Evolutionary conservation across 2,797 vertebrate genomes (phyloP), one percentile per base, ranked within the genome.

Genomic region (Tympanoctomys barrerae): DNA sequence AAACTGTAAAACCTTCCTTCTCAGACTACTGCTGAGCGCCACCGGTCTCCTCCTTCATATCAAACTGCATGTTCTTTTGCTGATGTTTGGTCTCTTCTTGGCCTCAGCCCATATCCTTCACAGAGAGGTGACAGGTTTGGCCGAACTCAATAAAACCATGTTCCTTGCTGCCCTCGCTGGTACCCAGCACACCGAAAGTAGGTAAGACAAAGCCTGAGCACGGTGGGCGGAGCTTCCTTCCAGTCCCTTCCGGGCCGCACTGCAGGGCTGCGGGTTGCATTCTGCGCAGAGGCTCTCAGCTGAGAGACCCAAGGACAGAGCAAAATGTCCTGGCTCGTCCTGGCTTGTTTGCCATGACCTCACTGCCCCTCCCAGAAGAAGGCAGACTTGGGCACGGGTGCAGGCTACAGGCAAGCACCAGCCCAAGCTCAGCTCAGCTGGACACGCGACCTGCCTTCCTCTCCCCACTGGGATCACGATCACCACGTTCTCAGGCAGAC

Each of bases 171-270:
- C 24, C 3, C 12, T 28, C 21, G 5, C 1, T 80, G 54, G 64
- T 28, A 1, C 4, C 31, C 8, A 71, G 49, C 7, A n/a, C 42
- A 36, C 33, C 42, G 5, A 75, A 52, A 54, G 42, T 31, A 77
- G 14, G 46, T 8, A 33, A n/a, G 92, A 22, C 14, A 36, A 31
- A 52, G 42, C 36, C 52, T 42, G 28, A 84, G 42, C 5, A 54
- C 4, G 10, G 31, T 39, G 9, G 0, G 3, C 0, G 0, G 10
- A 39, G 68, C 0, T 52, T 33, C 39, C 26, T 49, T 3, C 6
- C 1, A 62, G 31, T 73, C 6, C 18, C 19, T 21, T 66, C 26
- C 42, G 33, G 49, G 42, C 9, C 28, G 8, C 14, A 54, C 36
- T 24, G 14, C 18, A 11, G 26, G 42, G 64, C 6, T 6, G 2